Conservation (phyloP, 1,140 invertebrate species). For the Meteorus sp. region DNA sequence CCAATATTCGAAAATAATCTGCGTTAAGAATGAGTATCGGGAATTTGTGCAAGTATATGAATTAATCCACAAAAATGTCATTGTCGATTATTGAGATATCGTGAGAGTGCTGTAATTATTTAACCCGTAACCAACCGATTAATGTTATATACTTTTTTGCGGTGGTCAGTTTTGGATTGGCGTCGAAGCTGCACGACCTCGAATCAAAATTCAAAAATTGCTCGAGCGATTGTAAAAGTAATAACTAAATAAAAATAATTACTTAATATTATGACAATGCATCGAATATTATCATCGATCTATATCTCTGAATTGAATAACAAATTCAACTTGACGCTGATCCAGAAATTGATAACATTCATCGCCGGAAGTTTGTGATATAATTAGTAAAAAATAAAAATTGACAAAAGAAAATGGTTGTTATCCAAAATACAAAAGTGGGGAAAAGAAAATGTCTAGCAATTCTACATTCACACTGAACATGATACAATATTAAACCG, state of each 20-base stretch:
- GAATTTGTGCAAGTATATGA: too few relatives aligned
- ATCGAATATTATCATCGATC: not conserved
- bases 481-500: slow-evolving; percentile 33
- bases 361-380: slow-evolving; percentile 57
- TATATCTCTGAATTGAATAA: slow-evolving; percentile 7
- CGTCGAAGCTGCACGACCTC: not conserved
- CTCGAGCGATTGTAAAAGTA: too few relatives aligned
- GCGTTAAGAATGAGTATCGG: too few relatives aligned
- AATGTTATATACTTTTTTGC: slow-evolving; percentile 56
- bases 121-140: slow-evolving; percentile 55
- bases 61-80: slow-evolving; percentile 11
- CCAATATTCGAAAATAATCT: slow-evolving; percentile 49
- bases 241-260: too few relatives aligned
- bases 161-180: slow-evolving; percentile 41
- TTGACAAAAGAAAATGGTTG: slow-evolving; percentile 48
- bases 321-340: slow-evolving; percentile 30
- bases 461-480: slow-evolving; percentile 51
- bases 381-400: slow-evolving; percentile 53
- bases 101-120: slow-evolving; percentile 56
- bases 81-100: slow-evolving; percentile 34
- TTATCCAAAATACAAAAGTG: slow-evolving; percentile 44
- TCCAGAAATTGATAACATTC: slow-evolving; percentile 36
- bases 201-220: too few relatives aligned
- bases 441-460: slow-evolving; percentile 40
- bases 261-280: too few relatives aligned